These are phyloP conservation scores for Carduelis carduelis DNA, from an alignment of 2,797 vertebrate genomes.

Conservation along the genomic window DNA sequence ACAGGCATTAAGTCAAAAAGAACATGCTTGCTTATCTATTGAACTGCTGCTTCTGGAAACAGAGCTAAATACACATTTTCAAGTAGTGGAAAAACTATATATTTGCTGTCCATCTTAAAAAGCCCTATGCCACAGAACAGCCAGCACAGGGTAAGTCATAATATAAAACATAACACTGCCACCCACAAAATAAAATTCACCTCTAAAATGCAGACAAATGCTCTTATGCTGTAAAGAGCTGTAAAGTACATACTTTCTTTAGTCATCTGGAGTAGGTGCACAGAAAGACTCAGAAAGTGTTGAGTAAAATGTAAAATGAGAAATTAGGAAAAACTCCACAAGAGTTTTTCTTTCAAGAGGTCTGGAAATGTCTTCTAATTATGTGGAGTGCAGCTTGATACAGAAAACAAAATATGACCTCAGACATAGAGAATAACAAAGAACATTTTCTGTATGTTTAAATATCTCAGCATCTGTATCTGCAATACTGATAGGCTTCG, in stretches of 20 bases:
- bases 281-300: not conserved
- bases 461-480: not conserved
- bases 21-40: not conserved
- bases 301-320: not conserved
- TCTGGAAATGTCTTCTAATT: not conserved
- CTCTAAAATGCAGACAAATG: not conserved
- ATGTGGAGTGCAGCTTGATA: not conserved
- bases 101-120: not conserved
- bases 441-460: not conserved
- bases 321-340: not conserved
- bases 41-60: not conserved
- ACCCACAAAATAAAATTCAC: not conserved
- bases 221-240: too few relatives aligned
- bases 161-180: not conserved
- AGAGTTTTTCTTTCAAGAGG: not conserved
- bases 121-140: not conserved
- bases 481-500: not conserved
- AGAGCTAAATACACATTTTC: not conserved
- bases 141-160: not conserved
- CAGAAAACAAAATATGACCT: not conserved
- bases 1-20: not conserved
- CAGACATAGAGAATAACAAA: not conserved
- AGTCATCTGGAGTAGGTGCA: not conserved
- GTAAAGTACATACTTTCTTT: not conserved
- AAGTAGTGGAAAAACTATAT: not conserved